These are phyloP conservation scores for Sphecodes monilicornis DNA, from an alignment of 2,888 invertebrate genomes.

Conservation along the genomic window DNA sequence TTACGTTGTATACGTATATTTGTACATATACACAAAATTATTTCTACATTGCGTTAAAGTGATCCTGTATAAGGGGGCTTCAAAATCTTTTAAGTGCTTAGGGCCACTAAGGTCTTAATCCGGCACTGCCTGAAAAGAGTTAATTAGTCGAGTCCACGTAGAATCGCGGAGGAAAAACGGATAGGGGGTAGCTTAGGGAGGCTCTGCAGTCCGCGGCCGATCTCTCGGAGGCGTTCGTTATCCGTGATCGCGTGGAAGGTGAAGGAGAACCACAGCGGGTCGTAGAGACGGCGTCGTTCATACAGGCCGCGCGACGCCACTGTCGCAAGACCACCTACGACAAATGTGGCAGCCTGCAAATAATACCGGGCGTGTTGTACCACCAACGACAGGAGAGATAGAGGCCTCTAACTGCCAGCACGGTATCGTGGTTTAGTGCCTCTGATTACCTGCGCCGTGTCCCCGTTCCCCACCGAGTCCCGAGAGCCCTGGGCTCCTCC, in stretches of 20 bases:
- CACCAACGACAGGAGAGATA: conserved; percentile 79
- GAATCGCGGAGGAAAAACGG: background rate
- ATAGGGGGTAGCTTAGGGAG: background rate
- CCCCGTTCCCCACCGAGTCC: conserved; percentile 30
- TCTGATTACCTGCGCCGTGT: conserved; percentile 78
- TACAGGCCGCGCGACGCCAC: conserved; percentile 68
- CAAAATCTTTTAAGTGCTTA: too few species aligned
- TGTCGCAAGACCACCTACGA: conserved; percentile 82
- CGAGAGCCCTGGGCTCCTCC: conserved; percentile 39
- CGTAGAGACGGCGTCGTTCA: conserved; percentile 59
- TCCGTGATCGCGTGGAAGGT: conserved; percentile 33
- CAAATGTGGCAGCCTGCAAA: conserved; percentile 82
- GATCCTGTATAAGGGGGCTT: too few species aligned
- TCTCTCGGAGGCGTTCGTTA: conserved; percentile 42
- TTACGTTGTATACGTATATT: too few species aligned
- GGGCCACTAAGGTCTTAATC: too few species aligned
- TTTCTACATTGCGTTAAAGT: too few species aligned
- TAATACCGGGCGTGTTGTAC: conserved; percentile 77
- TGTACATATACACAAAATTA: too few species aligned
- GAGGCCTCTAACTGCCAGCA: conserved; percentile 77
- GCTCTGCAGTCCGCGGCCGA: background rate
- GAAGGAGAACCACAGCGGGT: conserved; percentile 60
- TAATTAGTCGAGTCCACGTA: background rate
- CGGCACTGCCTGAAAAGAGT: too few species aligned
- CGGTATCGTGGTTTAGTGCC: conserved; percentile 83